Conservation (phyloP, 2,113 vertebrate species). For the Hypanus sabinus region DNA sequence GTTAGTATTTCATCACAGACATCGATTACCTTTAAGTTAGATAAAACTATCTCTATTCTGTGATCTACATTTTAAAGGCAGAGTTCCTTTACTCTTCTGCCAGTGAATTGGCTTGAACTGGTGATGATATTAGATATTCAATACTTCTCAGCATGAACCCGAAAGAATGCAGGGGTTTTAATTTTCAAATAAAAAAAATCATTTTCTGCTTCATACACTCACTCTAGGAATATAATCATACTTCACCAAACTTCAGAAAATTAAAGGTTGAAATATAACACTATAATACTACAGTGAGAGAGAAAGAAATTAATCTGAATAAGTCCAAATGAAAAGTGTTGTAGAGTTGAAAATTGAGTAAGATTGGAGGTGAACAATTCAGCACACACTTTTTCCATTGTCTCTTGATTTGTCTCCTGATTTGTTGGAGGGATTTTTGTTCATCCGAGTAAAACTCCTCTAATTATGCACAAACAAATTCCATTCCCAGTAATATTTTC, state of each 20-base stretch:
- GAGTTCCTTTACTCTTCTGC: slow-evolving; percentile 1
- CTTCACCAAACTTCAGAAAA: slow-evolving; percentile 7
- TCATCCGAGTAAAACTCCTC: no score
- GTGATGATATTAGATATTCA: neutral
- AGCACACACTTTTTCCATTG: no score
- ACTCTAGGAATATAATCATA: neutral
- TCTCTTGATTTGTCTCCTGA: no score
- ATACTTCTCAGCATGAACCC: neutral
- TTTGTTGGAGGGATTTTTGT: no score
- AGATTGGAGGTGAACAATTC: no score
- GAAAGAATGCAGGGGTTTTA: neutral
- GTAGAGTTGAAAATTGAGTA: no score
- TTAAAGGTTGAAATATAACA: neutral
- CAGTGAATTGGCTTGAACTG: slow-evolving; percentile 10
- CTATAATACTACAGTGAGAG: neutral
- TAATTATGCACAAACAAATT: no score
- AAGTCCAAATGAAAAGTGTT: no score
- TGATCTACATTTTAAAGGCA: slow-evolving; percentile 17
- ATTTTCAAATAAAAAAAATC: neutral
- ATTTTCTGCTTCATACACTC: neutral
- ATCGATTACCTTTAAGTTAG: slow-evolving; percentile 10
- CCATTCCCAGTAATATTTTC: no score
- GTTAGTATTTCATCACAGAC: neutral
- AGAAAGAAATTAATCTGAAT: no score
- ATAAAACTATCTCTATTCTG: slow-evolving; percentile 11